These are phyloP conservation scores for Carlito syrichta DNA, from an alignment of 2,113 vertebrate genomes.

Conservation along the genomic window DNA sequence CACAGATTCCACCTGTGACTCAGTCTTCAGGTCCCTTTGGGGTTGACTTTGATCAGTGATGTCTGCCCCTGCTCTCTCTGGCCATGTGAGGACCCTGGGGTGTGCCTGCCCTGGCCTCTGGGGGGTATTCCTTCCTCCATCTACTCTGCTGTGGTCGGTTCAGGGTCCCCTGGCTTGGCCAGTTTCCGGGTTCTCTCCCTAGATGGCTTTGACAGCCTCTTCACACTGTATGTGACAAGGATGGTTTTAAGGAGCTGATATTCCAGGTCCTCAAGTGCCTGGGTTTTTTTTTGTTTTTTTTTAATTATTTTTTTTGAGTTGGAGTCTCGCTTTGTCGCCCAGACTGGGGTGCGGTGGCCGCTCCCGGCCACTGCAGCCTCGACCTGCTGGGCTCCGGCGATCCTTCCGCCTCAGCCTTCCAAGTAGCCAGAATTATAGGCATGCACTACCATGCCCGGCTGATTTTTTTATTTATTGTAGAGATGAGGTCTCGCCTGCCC, in stretches of 20 bases:
- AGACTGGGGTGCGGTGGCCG: no score
- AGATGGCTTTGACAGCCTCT: neutral
- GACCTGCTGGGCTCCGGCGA: no score
- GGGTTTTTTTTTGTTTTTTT: no score
- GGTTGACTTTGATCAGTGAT: neutral
- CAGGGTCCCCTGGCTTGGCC: neutral
- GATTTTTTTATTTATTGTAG: no score
- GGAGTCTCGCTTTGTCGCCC: no score
- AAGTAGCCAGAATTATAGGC: no score
- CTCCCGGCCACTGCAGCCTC: no score
- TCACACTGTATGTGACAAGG: neutral
- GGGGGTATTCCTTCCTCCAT: no score
- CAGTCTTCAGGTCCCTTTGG: neutral
- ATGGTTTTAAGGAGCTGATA: neutral
- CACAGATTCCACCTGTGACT: neutral
- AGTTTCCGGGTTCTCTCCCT: neutral
- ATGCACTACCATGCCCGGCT: no score
- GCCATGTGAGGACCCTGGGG: neutral
- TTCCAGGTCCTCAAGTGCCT: neutral
- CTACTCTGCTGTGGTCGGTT: neutral
- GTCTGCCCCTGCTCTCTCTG: neutral
- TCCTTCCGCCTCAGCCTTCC: no score
- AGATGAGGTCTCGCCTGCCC: no score
- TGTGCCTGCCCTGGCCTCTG: neutral
- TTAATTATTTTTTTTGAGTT: no score